Evolutionary conservation across 1,140 invertebrate genomes (phyloP), one percentile per base, ranked within the genome.

Genomic region (Bathynomus jamesi): DNA sequence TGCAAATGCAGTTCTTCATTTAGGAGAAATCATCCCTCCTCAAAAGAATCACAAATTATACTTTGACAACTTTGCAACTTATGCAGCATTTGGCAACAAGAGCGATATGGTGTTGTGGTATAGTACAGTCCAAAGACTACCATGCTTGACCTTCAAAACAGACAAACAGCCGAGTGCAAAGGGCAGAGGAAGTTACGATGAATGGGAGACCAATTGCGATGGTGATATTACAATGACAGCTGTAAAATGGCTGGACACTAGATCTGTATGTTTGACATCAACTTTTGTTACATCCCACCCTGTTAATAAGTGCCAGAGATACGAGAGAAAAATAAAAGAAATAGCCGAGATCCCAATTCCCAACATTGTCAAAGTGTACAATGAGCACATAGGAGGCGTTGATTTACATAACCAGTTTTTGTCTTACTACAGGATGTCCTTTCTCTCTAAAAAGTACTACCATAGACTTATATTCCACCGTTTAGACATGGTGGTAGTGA

Each of bases 371-470:
- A 68, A 61, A 69, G 65, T 62, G 25, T 78, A 79, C 53, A 80
- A 80, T 69, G 69, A 69, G 62, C 60, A 76, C 63, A 81, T 80
- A 78, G 78, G 78, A 65, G 80, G 78, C 32, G 79, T 80, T 27
- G 79, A 81, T 73, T 70, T 79, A 28, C 74, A 76, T 53, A 79
- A 79, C 65, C 70, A 70, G 32, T 65, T 78, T 17, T 74, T 78
- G 21, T 31, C 70, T 27, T 69, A 73, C 30, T 79, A 80, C 71
- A 53, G 76, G 64, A 74, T 77, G 25, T 63, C 29, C 32, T 67
- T 78, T 10, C 73, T 69, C 17, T 75, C 63, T 17, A 79, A 76
- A 70, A 71, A 76, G 63, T 80, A 76, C 65, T 78, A 79, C 62
- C 31, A 73, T 21, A 7, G 79, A 27, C 46, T 80, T 30, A 69